Conservation (phyloP, 2,113 vertebrate species). For the Ursus arctos region DNA sequence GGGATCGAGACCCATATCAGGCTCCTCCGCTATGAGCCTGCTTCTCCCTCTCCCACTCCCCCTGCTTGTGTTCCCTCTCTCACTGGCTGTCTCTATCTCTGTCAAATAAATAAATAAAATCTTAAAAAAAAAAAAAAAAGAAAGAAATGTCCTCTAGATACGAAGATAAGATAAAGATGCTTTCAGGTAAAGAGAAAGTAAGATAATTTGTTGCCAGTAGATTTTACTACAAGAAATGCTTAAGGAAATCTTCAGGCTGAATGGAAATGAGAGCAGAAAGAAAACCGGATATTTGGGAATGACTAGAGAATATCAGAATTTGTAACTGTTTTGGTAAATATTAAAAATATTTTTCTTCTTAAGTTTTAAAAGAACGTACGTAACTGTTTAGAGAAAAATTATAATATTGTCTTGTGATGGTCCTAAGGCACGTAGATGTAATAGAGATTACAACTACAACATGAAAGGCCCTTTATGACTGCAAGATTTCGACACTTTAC, state of each 20-base stretch:
- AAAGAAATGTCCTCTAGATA: neutral
- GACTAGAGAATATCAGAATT: neutral
- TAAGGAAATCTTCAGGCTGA: neutral
- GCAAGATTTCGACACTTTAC: neutral
- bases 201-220: neutral
- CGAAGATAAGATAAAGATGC: neutral
- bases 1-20: no score
- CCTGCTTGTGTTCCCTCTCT: no score
- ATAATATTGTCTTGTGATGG: neutral
- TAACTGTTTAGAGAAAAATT: neutral
- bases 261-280: neutral
- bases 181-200: neutral
- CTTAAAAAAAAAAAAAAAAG: no score
- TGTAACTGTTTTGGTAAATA: neutral
- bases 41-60: no score
- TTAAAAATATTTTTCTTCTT: neutral
- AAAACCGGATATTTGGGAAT: neutral
- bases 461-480: neutral
- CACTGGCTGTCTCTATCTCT: no score
- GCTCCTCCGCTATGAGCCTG: no score
- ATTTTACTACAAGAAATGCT: neutral
- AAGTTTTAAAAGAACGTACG: neutral
- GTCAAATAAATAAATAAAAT: no score
- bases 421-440: neutral
- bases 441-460: neutral